Evolutionary conservation across 2,888 invertebrate species (phyloP).

Genomic region (Ichneumoninae sp.): DNA sequence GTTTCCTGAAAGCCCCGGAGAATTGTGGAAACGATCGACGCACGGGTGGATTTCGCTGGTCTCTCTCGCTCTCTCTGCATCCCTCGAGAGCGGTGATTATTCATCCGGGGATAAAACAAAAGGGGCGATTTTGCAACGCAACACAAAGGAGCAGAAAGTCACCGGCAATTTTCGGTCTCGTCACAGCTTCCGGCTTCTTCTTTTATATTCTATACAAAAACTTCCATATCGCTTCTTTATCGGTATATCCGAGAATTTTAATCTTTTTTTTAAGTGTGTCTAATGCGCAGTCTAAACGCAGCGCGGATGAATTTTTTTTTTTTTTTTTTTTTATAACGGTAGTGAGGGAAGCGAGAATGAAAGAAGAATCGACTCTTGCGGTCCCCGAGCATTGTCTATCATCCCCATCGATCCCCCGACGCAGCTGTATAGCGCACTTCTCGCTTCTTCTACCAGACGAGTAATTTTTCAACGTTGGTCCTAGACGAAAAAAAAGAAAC

Average conservation of each 20-base stretch:
- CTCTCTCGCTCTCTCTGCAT: slow-evolving; percentile 3
- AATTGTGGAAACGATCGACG: slow-evolving; percentile 51
- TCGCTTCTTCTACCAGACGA: slow-evolving; percentile 40
- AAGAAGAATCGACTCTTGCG: slow-evolving; percentile 28
- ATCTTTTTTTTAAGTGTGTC: background rate
- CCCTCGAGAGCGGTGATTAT: slow-evolving; percentile 61
- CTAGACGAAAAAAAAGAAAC: slow-evolving; percentile 34
- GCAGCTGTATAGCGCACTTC: slow-evolving; percentile 1
- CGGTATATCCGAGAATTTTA: slow-evolving; percentile 20
- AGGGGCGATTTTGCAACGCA: slow-evolving; percentile 41
- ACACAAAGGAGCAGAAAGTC: slow-evolving; percentile 45
- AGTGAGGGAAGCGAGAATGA: slow-evolving; percentile 24
- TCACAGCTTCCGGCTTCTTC: slow-evolving; percentile 45
- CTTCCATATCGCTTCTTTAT: slow-evolving; percentile 37
- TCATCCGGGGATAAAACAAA: slow-evolving; percentile 59
- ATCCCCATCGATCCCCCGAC: background rate
- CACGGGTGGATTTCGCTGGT: slow-evolving; percentile 1
- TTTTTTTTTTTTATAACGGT: background rate
- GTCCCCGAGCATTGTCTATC: slow-evolving; percentile 26
- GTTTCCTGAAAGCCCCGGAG: slow-evolving; percentile 17
- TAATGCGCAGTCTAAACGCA: slow-evolving; percentile 12
- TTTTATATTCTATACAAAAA: background rate
- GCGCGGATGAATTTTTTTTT: background rate
- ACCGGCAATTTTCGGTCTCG: slow-evolving; percentile 37
- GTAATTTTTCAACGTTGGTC: slow-evolving; percentile 36